Evolutionary conservation across 2,113 vertebrate genomes (phyloP).

Genomic region (Cinclus cinclus): DNA sequence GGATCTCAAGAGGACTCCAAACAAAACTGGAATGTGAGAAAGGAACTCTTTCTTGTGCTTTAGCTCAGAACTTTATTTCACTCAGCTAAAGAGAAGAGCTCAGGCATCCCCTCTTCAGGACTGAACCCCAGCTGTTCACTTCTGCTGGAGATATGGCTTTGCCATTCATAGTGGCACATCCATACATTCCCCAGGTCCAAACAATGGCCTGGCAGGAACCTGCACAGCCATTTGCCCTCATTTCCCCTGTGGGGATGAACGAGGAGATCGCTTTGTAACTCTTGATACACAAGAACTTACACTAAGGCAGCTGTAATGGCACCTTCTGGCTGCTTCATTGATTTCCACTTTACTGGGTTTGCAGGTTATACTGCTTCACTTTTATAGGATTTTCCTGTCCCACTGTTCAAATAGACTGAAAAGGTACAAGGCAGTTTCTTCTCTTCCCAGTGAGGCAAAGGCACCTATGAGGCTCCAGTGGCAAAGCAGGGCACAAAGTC

Average conservation of each 20-base stretch:
- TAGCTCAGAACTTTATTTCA: background rate
- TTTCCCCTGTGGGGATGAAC: background rate
- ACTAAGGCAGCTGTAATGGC: background rate
- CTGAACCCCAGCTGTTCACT: background rate
- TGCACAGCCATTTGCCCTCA: background rate
- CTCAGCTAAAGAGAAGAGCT: background rate
- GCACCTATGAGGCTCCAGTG: background rate
- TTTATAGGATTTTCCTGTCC: background rate
- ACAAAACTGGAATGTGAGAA: background rate
- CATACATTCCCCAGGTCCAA: background rate
- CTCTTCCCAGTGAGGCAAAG: background rate
- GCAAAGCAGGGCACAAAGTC: background rate
- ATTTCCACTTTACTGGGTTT: conserved; percentile 43
- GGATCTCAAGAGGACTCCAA: background rate
- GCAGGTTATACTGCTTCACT: background rate
- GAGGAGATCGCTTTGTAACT: background rate
- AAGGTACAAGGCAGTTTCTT: background rate
- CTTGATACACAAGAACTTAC: background rate
- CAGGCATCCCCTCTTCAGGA: background rate
- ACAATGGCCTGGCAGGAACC: background rate
- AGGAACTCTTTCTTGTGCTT: background rate
- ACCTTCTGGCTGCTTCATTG: conserved; percentile 28
- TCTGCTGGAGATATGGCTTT: background rate
- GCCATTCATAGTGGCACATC: background rate
- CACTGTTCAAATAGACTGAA: background rate